phyloP scores from a whole-genome alignment of 2,888 invertebrate genomes.

The Agonopterix arenella region DNA sequence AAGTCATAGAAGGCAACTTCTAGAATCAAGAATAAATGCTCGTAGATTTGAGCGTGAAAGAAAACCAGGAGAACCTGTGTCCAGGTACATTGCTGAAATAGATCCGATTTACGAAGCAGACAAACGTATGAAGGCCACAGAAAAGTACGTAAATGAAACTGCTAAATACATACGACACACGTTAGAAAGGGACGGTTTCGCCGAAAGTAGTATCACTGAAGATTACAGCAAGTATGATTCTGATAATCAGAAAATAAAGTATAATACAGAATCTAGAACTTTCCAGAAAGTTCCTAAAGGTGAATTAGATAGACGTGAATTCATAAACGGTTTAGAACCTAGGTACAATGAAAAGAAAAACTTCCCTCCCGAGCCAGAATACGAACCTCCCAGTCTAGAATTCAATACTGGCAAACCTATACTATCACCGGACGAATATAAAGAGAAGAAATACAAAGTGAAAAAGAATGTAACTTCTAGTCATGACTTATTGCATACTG shows the following conservation, averaged over 20 bases:
- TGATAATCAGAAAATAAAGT: conserved; percentile 61
- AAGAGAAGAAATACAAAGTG: conserved; percentile 67
- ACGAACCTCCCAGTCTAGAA: conserved; percentile 82
- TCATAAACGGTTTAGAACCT: conserved; percentile 42
- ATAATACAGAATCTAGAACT: conserved; percentile 57
- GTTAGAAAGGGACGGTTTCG: conserved; percentile 73
- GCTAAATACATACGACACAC: conserved; percentile 76
- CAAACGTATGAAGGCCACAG: conserved; percentile 68
- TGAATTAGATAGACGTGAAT: conserved; percentile 57
- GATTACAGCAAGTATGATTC: conserved; percentile 68
- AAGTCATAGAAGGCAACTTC: conserved; percentile 83
- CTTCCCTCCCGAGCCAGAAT: conserved; percentile 72
- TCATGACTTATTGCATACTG: conserved; percentile 61
- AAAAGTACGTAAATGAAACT: conserved; percentile 75
- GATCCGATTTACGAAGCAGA: conserved; percentile 66
- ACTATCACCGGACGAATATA: conserved; percentile 78
- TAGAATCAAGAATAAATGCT: conserved; percentile 86
- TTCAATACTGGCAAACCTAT: conserved; percentile 73
- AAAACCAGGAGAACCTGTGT: conserved; percentile 53
- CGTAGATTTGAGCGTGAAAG: conserved; percentile 65
- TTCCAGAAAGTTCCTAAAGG: conserved; percentile 51
- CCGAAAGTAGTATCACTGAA: conserved; percentile 71
- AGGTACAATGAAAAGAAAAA: conserved; percentile 48
- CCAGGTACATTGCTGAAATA: conserved; percentile 64
- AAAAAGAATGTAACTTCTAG: conserved; percentile 67